Percentiles rank a stretch among this genome's conserved stretches.
These are phyloP conservation scores for Parnassius mnemosyne DNA, from an alignment of 2,888 invertebrate species.

Conservation along the genomic window DNA sequence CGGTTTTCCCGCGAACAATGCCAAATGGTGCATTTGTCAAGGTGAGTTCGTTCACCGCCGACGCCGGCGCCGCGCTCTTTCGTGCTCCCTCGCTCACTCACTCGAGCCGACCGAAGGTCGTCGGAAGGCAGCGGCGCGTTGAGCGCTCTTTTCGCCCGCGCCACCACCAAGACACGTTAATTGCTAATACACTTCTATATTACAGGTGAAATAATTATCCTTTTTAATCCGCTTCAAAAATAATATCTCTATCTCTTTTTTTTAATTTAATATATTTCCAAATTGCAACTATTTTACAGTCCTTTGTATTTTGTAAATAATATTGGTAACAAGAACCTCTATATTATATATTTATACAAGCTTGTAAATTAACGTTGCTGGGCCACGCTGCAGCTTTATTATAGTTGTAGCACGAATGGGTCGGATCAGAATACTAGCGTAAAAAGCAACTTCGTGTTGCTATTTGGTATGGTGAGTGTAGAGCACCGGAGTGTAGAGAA, in stretches of 20 bases:
- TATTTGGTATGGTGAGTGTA: too few species aligned
- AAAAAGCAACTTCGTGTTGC: too few species aligned
- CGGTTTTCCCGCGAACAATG: constrained; percentile 81
- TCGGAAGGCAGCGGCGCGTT: constrained; percentile 57
- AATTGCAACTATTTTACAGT: not conserved
- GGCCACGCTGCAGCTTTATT: too few species aligned
- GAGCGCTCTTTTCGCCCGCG: constrained; percentile 46
- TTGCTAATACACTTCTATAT: constrained; percentile 55
- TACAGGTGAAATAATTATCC: constrained; percentile 66
- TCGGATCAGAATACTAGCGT: too few species aligned
- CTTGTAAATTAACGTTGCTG: too few species aligned
- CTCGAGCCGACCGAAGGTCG: constrained; percentile 72
- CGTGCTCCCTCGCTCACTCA: constrained; percentile 56
- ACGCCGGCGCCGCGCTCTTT: constrained; percentile 53
- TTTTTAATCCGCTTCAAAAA: constrained; percentile 35
- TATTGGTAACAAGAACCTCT: too few species aligned
- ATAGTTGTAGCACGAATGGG: too few species aligned
- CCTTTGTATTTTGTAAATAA: too few species aligned
- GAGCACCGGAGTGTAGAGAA: too few species aligned
- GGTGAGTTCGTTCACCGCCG: constrained; percentile 80
- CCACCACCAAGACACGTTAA: constrained; percentile 61
- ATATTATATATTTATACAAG: too few species aligned
- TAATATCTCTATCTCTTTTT: constrained; percentile 11
- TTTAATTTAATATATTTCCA: constrained; percentile 3
- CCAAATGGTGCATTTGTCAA: constrained; percentile 82